Evolutionary conservation across 1,140 invertebrate genomes (phyloP).

Genomic region (Arion vulgaris): DNA sequence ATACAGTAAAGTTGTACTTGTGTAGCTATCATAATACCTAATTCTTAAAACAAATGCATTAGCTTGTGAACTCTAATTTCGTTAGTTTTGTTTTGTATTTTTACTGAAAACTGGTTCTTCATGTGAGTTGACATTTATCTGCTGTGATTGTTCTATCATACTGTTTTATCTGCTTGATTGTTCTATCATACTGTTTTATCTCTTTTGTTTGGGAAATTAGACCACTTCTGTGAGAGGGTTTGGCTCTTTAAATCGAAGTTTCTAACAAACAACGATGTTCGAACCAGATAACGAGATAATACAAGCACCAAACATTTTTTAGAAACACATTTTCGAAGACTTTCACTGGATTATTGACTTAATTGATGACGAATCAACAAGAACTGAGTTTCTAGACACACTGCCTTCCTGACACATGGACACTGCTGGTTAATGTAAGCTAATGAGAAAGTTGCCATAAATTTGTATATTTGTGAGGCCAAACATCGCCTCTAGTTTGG

Average conservation of each 20-base stretch:
- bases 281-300: background rate
- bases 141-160: too few relatives aligned
- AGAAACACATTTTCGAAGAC: background rate
- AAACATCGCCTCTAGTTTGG: background rate
- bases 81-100: too few relatives aligned
- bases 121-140: too few relatives aligned
- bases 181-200: too few relatives aligned
- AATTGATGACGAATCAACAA: background rate
- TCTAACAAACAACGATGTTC: background rate
- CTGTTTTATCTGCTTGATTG: too few relatives aligned
- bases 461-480: background rate
- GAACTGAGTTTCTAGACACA: background rate
- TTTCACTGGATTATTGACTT: background rate
- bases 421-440: constrained; percentile 19
- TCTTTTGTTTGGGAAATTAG: background rate
- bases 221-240: background rate
- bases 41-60: too few relatives aligned
- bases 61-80: too few relatives aligned
- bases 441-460: constrained; percentile 27
- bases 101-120: too few relatives aligned
- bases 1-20: too few relatives aligned
- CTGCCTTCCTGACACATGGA: background rate
- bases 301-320: background rate
- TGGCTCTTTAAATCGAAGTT: background rate
- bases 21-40: too few relatives aligned